phyloP scores from a whole-genome alignment of 2,888 invertebrate species.

The Nymphalis c-album region DNA sequence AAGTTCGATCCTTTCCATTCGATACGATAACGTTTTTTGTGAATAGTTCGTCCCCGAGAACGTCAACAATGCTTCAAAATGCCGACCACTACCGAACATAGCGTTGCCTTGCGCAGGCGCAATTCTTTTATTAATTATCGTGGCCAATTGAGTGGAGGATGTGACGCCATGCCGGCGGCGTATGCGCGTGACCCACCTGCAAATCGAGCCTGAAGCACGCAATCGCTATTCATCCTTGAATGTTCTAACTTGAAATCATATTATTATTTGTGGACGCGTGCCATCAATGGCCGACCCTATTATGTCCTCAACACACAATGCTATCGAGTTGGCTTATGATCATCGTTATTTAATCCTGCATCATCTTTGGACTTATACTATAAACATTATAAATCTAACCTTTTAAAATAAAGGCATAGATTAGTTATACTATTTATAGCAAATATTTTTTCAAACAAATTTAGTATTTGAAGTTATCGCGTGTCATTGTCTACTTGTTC shows the following conservation, averaged over 20 bases:
- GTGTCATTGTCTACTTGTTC: not conserved
- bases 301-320: conserved; percentile 32
- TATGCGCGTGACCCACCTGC: conserved; percentile 74
- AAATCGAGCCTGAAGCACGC: conserved; percentile 64
- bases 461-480: no score
- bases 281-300: conserved; percentile 36
- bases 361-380: not conserved
- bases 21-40: conserved; percentile 43
- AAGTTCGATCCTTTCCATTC: conserved; percentile 31
- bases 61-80: conserved; percentile 65
- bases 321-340: conserved; percentile 22
- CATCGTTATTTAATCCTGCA: conserved; percentile 28
- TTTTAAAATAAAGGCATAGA: not conserved
- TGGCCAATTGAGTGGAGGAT: conserved; percentile 76
- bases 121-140: conserved; percentile 78
- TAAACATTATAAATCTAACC: not conserved
- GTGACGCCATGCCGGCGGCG: conserved; percentile 74
- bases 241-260: conserved; percentile 58
- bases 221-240: conserved; percentile 75
- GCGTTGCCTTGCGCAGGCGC: conserved; percentile 65
- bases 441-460: no score
- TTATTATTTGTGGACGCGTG: conserved; percentile 47
- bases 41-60: conserved; percentile 46
- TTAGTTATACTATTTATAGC: no score
- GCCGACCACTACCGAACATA: conserved; percentile 69